Evolutionary conservation across 2,888 invertebrate species (phyloP), one percentile per base, ranked within the genome.

Genomic region (Entomobrya multifasciata): DNA sequence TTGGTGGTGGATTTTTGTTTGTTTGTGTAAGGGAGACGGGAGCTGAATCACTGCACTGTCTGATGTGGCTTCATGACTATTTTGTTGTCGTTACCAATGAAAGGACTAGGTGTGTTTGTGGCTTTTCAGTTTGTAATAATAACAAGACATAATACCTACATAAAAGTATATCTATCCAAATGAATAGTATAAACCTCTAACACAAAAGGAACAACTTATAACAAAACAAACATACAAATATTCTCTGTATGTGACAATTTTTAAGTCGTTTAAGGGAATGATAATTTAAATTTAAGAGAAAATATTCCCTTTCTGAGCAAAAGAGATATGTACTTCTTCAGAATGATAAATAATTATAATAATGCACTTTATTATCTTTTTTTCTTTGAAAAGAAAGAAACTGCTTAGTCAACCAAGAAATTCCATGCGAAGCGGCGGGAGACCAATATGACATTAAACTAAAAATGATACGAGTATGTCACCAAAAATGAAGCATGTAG

Each of bases 361-460:
- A 47, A 22, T 70, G 67, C 17, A 49, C 25, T 70, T 41, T 20
- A 70, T 72, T 72, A 72, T 72, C 72, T 15, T 72, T 17, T n/a
- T n/a, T 52, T 27, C 49, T 36, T 65, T 30, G 22, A 25, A 49
- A 10, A 10, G 47, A 6, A 70, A 41, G 44, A 3, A 5, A 5
- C 41, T 67, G 13, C 17, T 44, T 47, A 49, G 78, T 47, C 17
- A 78, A 17, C 13, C 44, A 78, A 62, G 62, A 78, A 77, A 84
- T 84, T 84, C 77, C 84, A 70, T 70, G 77, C 67, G 44, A 84
- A 84, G 67, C 84, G 17, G 55, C 84, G 30, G 84, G 84, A 67
- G 67, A 36, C 67, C 84, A 30, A 22, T 55, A 67, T 47, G 62
- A 55, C 82, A 84, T 20, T 27, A 67, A 67, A 67, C 36, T 27